A percentile compares a stretch with the other conserved stretches of the same genome.
phyloP scores from a whole-genome alignment of 2,888 invertebrate genomes.

The Hedya salicella region DNA sequence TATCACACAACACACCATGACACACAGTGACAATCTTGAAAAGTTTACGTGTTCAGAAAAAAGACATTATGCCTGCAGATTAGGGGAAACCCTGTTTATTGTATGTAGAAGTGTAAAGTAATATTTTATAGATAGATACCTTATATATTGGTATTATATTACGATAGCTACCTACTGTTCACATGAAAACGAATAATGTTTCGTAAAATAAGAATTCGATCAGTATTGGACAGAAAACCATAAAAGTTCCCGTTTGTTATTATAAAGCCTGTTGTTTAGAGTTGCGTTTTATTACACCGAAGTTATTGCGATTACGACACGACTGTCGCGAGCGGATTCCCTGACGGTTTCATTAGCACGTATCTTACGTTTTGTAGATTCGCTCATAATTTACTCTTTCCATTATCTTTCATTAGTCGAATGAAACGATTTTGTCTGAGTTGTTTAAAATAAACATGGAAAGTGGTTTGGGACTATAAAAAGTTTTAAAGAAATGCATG shows the following conservation, averaged over 20 bases:
- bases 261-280: slow-evolving; percentile 57
- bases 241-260: slow-evolving; percentile 54
- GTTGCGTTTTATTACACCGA: slow-evolving; percentile 62
- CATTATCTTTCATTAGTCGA: slow-evolving; percentile 36
- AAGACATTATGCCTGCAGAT: too few species aligned
- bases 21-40: too few species aligned
- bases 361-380: slow-evolving; percentile 47
- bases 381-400: slow-evolving; percentile 39
- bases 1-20: too few species aligned
- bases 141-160: too few species aligned
- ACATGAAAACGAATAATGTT: not conserved
- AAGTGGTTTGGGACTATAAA: slow-evolving; percentile 28
- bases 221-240: slow-evolving; percentile 35
- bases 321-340: slow-evolving; percentile 53
- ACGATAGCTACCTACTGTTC: not conserved
- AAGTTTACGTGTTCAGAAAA: too few species aligned
- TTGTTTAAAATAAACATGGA: slow-evolving; percentile 33
- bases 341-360: slow-evolving; percentile 53
- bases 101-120: too few species aligned
- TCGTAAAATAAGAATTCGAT: slow-evolving; percentile 1
- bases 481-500: slow-evolving; percentile 23
- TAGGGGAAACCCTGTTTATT: too few species aligned
- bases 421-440: slow-evolving; percentile 28
- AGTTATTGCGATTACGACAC: slow-evolving; percentile 68
- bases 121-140: too few species aligned